Conservation (phyloP, 2,797 vertebrate genomes). For the Thripadectes ignobilis region DNA sequence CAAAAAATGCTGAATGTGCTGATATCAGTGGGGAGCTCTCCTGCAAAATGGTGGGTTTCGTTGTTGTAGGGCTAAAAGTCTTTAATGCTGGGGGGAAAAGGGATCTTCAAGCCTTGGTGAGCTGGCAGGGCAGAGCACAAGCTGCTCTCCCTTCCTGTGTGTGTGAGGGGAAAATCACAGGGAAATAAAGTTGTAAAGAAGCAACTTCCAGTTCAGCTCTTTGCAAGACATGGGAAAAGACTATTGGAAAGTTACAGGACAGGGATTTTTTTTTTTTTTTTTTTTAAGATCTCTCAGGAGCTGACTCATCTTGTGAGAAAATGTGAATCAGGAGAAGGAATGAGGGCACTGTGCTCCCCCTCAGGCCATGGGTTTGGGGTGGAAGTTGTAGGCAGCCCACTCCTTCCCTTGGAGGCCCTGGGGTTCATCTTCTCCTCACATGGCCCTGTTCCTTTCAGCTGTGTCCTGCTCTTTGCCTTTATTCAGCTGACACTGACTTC, state of each 20-base stretch:
- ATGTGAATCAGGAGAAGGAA: neutral
- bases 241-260: neutral
- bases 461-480: neutral
- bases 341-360: neutral
- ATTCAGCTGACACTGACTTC: neutral
- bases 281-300: neutral
- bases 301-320: neutral
- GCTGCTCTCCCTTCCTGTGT: neutral
- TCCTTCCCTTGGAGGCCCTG: neutral
- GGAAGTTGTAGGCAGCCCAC: neutral
- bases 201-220: neutral
- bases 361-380: neutral
- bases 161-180: fast-evolving
- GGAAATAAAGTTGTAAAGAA: neutral
- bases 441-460: neutral
- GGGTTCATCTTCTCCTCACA: neutral
- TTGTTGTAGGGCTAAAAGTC: neutral
- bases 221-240: neutral
- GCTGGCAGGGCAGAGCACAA: neutral
- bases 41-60: neutral
- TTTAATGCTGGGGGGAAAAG: neutral
- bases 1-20: neutral
- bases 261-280: neutral
- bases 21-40: neutral
- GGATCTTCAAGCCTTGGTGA: neutral